Evolutionary conservation across 2,888 invertebrate species (phyloP).

Genomic region (Drosophila algonquin): DNA sequence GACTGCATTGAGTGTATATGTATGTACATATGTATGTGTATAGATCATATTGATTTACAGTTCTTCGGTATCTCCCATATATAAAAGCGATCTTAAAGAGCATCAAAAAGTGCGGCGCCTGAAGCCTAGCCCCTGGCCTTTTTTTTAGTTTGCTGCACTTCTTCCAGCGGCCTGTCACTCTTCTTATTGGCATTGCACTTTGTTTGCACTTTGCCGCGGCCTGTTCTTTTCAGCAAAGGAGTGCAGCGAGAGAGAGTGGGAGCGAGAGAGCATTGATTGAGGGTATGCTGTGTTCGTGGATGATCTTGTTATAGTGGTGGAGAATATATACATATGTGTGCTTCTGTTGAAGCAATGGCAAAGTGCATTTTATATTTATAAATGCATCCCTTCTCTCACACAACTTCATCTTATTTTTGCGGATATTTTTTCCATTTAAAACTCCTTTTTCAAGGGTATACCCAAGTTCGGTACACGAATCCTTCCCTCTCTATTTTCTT

Average conservation of each 20-base stretch:
- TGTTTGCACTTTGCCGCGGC: slow-evolving; percentile 34
- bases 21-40: too few relatives aligned
- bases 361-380: neutral
- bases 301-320: neutral
- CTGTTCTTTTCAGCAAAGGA: neutral
- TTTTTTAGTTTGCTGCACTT: slow-evolving; percentile 26
- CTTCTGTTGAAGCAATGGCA: neutral
- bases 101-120: neutral
- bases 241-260: neutral
- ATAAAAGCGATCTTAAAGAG: neutral
- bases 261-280: neutral
- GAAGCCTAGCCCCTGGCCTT: neutral
- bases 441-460: neutral
- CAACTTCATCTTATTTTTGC: too few relatives aligned
- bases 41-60: slow-evolving; percentile 14
- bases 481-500: neutral
- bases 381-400: too few relatives aligned
- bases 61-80: neutral
- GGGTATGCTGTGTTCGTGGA: neutral
- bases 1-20: neutral
- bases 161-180: slow-evolving; percentile 52
- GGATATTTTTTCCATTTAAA: too few relatives aligned
- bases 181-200: slow-evolving; percentile 62
- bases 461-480: neutral
- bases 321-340: neutral